Evolutionary conservation across 1,140 invertebrate genomes (phyloP).

Genomic region (Schmidtea mediterranea): DNA sequence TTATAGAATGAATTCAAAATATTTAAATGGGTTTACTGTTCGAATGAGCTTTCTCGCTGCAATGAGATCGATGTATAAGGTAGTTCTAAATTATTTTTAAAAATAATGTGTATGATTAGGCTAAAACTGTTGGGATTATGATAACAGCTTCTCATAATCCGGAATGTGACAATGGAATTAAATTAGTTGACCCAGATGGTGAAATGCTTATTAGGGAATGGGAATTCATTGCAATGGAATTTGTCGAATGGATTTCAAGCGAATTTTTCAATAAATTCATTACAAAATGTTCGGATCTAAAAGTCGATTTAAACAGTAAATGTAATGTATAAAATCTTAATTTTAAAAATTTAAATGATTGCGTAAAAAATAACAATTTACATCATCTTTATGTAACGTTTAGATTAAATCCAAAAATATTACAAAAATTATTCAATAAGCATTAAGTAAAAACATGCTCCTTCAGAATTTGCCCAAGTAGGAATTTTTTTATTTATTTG

Average conservation of each 20-base stretch:
- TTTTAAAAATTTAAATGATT: no score
- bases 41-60: slow-evolving; percentile 66
- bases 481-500: no score
- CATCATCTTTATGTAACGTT: no score
- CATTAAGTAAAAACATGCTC: no score
- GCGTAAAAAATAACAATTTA: no score
- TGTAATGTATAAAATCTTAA: background rate
- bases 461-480: no score
- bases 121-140: slow-evolving; percentile 46
- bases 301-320: background rate
- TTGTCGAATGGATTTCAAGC: slow-evolving; percentile 36
- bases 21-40: slow-evolving; percentile 59
- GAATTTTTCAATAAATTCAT: slow-evolving; percentile 17
- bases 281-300: slow-evolving; percentile 10
- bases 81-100: slow-evolving; percentile 6
- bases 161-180: slow-evolving; percentile 79
- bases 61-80: slow-evolving; percentile 39
- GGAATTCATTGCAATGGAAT: slow-evolving; percentile 57
- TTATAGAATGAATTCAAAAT: slow-evolving; percentile 44
- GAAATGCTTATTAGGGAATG: slow-evolving; percentile 75
- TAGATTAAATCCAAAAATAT: no score
- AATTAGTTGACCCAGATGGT: slow-evolving; percentile 70
- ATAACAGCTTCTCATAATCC: slow-evolving; percentile 96
- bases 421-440: no score
- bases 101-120: background rate